Percentiles rank a stretch among this genome's conserved stretches.
Conservation (phyloP, 92 coral and sea anemone species). For the Plumapathes pennacea region DNA sequence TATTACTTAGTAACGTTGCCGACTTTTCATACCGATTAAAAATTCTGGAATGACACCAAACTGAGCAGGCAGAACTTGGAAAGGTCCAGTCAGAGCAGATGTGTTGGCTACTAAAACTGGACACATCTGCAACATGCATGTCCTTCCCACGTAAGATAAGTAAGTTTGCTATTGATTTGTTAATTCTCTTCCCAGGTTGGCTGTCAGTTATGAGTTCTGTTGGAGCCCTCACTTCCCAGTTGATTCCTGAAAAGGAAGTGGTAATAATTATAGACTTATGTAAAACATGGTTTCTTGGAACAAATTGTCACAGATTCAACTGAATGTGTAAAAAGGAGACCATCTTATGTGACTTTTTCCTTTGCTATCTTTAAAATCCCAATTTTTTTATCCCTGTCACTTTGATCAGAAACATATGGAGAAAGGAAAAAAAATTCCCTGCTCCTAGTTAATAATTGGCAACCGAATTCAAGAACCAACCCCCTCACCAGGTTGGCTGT, state of each 20-base stretch:
- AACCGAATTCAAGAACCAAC: no score
- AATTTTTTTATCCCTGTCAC: no score
- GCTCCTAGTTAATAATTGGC: no score
- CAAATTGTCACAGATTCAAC: neutral
- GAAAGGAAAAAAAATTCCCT: no score
- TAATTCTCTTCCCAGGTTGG: conserved; percentile 49
- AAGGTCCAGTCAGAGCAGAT: conserved; percentile 83
- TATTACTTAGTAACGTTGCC: conserved; percentile 85
- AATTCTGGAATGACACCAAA: conserved; percentile 80
- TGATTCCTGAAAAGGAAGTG: conserved; percentile 57
- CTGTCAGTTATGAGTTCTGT: conserved; percentile 46
- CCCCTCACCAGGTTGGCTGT: no score
- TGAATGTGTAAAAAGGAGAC: no score
- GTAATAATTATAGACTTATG: neutral
- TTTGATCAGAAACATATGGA: no score
- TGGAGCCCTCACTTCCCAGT: conserved; percentile 92
- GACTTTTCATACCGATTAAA: conserved; percentile 87
- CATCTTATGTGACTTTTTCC: no score
- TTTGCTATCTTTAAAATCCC: no score
- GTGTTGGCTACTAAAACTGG: conserved; percentile 69
- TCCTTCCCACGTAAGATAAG: conserved; percentile 89
- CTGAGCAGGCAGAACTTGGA: conserved; percentile 33
- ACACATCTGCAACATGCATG: conserved; percentile 69
- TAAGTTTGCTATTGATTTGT: conserved; percentile 86
- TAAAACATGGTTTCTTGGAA: no score